Percentiles rank a stretch among this genome's conserved stretches.
phyloP scores from a whole-genome alignment of 2,888 invertebrate genomes.

The Sphinx pinastri region DNA sequence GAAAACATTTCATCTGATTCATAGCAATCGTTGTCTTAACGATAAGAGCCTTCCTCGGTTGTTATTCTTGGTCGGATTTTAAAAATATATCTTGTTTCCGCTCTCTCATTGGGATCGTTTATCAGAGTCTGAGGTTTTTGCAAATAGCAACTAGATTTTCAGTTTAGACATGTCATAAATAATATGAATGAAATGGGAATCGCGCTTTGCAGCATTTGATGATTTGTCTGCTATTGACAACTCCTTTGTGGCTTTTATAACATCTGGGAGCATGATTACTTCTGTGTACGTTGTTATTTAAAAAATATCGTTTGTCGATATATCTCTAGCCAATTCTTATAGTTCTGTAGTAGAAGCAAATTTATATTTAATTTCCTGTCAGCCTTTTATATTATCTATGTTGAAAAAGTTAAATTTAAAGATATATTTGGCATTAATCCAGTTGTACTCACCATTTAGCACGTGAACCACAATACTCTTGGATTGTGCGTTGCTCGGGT shows the following conservation, averaged over 20 bases:
- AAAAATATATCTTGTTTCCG: slow-evolving; percentile 60
- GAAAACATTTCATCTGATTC: slow-evolving; percentile 66
- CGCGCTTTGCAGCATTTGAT: no score
- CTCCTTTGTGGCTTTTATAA: no score
- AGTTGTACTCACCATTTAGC: slow-evolving; percentile 90
- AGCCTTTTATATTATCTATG: no score
- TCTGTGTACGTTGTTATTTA: no score
- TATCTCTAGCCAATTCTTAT: no score
- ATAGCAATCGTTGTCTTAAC: slow-evolving; percentile 65
- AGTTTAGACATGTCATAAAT: slow-evolving; percentile 36
- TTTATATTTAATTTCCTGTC: no score
- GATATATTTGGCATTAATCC: no score
- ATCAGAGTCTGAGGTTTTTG: slow-evolving; percentile 62
- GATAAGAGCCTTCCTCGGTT: slow-evolving; percentile 60
- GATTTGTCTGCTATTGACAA: no score
- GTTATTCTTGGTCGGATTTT: slow-evolving; percentile 55
- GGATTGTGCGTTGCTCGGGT: slow-evolving; percentile 96
- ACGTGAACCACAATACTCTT: slow-evolving; percentile 96
- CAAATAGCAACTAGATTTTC: slow-evolving; percentile 50
- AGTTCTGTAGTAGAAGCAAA: no score
- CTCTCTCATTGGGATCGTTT: slow-evolving; percentile 62
- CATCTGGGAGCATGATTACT: no score
- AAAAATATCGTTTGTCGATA: no score
- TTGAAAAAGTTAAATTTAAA: no score
- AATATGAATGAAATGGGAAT: neutral